Percentiles rank a stretch among this genome's conserved stretches.
Evolutionary conservation across 2,888 invertebrate genomes (phyloP).

Genomic region (Morpho achilles): DNA sequence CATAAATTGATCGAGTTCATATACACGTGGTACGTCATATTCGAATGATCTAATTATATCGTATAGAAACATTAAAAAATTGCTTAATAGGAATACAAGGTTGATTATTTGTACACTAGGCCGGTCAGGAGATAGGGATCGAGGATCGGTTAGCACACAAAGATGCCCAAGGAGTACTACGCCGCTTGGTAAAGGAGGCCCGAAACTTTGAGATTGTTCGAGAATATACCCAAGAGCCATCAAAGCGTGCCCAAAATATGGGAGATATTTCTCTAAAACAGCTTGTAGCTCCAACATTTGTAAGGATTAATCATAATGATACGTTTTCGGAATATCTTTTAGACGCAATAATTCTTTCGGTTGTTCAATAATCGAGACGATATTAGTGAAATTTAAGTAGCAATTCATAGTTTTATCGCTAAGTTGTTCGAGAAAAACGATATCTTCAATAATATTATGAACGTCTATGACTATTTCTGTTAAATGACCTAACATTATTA

Average conservation of each 20-base stretch:
- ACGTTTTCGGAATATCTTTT: slow-evolving; percentile 9
- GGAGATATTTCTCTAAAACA: slow-evolving; percentile 41
- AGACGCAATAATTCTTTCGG: slow-evolving; percentile 35
- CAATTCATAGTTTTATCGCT: slow-evolving; percentile 27
- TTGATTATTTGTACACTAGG: slow-evolving; percentile 47
- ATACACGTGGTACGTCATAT: slow-evolving; percentile 17
- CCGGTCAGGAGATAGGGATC: slow-evolving; percentile 38
- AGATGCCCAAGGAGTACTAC: slow-evolving; percentile 58
- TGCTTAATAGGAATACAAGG: slow-evolving; percentile 50
- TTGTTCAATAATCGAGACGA: slow-evolving; percentile 42
- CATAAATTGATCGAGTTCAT: slow-evolving; percentile 21
- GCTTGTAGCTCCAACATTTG: slow-evolving; percentile 40
- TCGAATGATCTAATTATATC: slow-evolving; percentile 37
- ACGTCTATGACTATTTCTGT: slow-evolving; percentile 25
- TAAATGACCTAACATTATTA: slow-evolving; percentile 39
- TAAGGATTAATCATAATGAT: slow-evolving; percentile 15
- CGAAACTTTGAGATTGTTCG: slow-evolving; percentile 47
- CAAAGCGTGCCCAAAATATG: slow-evolving; percentile 53
- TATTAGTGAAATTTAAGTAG: slow-evolving; percentile 39
- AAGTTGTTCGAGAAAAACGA: background rate
- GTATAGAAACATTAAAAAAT: slow-evolving; percentile 51
- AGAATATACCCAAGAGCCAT: slow-evolving; percentile 63
- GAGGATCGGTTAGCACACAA: slow-evolving; percentile 49
- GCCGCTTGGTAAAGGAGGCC: slow-evolving; percentile 56
- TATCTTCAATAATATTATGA: slow-evolving; percentile 5